Evolutionary conservation across 2,113 vertebrate species (phyloP).

Genomic region (Microtus richardsoni): DNA sequence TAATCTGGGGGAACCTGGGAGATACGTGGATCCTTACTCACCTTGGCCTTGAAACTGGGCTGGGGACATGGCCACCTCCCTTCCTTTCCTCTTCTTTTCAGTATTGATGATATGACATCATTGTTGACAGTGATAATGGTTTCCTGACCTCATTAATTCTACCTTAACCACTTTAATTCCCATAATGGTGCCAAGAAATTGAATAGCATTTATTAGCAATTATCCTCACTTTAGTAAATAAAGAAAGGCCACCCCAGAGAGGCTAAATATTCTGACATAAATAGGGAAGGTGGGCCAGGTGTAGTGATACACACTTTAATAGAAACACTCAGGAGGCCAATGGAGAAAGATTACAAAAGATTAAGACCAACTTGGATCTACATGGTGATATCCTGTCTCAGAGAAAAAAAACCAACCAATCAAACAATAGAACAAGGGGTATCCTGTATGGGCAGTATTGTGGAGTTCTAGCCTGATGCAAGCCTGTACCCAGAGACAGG

Average conservation of each 20-base stretch:
- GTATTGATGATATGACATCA: neutral
- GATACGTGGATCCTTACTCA: neutral
- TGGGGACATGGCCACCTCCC: neutral
- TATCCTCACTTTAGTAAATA: constrained; percentile 29
- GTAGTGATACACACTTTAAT: neutral
- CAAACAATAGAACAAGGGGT: neutral
- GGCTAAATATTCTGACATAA: neutral
- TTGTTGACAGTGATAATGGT: neutral
- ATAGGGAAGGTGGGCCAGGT: neutral
- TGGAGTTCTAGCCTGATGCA: neutral
- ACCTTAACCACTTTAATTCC: constrained; percentile 28
- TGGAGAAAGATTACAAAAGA: neutral
- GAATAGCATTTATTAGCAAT: neutral
- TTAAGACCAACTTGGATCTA: neutral
- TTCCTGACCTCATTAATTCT: constrained; percentile 25
- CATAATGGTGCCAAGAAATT: neutral
- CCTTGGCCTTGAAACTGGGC: neutral
- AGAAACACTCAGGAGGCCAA: neutral
- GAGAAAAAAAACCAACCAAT: neutral
- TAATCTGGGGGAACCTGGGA: neutral
- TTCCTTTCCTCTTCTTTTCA: neutral
- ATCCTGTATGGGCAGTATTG: neutral
- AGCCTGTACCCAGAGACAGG: neutral
- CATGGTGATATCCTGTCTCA: neutral
- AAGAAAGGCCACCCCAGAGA: constrained; percentile 21